Conservation (phyloP, 2,113 vertebrate species). For the Ailurus styani region DNA sequence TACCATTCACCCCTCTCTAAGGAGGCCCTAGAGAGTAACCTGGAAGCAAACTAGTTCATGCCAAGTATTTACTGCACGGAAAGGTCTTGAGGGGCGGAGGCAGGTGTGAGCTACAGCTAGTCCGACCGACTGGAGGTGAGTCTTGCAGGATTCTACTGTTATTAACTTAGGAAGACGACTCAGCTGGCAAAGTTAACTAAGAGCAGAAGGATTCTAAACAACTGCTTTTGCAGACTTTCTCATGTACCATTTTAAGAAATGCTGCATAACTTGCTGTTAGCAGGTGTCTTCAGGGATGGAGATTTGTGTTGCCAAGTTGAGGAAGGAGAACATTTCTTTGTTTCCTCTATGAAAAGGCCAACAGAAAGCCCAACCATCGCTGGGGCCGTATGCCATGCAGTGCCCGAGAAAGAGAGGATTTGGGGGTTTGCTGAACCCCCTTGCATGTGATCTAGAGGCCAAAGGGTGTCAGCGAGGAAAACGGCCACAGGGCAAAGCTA, state of each 20-base stretch:
- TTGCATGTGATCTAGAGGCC: neutral
- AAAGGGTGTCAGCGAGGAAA: neutral
- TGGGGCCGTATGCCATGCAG: accelerated
- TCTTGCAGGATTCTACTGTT: neutral
- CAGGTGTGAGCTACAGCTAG: neutral
- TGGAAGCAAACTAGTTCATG: accelerated
- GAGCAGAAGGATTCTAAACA: neutral
- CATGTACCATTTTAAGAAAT: neutral
- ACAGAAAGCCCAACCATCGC: neutral
- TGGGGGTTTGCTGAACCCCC: neutral
- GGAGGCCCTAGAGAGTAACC: neutral
- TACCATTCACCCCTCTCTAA: neutral
- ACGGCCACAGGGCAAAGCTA: neutral
- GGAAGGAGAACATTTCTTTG: neutral
- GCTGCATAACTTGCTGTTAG: neutral
- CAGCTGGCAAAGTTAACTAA: neutral
- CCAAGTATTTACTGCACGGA: neutral
- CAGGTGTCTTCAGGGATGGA: neutral
- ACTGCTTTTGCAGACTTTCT: neutral
- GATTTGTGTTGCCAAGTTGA: neutral
- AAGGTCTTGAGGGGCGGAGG: neutral
- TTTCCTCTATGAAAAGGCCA: neutral
- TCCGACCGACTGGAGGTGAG: neutral
- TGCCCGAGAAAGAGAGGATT: neutral
- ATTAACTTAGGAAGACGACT: neutral